phyloP scores from a whole-genome alignment of 2,113 vertebrate genomes.

The Sardina pilchardus region DNA sequence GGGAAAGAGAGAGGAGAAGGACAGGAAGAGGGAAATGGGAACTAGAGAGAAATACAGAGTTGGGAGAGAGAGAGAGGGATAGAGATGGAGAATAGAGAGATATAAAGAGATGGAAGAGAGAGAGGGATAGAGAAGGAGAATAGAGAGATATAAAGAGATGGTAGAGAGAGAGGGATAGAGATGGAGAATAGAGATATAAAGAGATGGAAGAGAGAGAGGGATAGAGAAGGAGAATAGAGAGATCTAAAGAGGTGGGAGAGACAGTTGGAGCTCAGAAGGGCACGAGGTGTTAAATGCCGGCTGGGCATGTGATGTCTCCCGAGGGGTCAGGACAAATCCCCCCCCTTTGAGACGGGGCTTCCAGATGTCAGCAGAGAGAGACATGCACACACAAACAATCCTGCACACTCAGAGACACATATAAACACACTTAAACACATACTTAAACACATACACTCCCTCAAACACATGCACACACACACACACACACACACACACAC shows the following conservation, averaged over 20 bases:
- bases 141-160: neutral
- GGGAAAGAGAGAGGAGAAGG: neutral
- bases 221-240: neutral
- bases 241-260: no score
- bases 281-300: conserved; percentile 1
- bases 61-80: no score
- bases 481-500: conserved; percentile 15
- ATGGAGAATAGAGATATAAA: neutral
- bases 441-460: neutral
- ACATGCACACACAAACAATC: neutral
- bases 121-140: neutral
- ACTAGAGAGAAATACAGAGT: neutral
- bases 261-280: neutral
- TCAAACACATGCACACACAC: neutral
- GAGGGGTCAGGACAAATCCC: neutral
- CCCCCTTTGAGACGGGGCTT: neutral
- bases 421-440: neutral
- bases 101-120: neutral
- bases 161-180: neutral
- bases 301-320: neutral
- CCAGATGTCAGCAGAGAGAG: neutral
- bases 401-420: no score
- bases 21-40: neutral
- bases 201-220: neutral
- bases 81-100: neutral